Evolutionary conservation across 2,888 invertebrate species (phyloP).

Genomic region (Cheilosia scutellata): DNA sequence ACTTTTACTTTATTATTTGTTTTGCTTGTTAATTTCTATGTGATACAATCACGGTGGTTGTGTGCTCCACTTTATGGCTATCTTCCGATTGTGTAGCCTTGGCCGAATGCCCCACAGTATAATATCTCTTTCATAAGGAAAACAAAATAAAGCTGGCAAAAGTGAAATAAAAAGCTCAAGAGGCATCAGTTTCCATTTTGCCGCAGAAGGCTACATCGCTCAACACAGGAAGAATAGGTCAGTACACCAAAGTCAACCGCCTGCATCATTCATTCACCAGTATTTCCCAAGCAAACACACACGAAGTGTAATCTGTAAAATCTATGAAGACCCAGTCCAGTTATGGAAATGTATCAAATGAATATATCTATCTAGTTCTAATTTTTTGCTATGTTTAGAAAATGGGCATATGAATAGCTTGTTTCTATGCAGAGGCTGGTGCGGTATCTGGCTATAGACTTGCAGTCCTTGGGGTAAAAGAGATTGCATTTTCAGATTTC

Average conservation of each 20-base stretch:
- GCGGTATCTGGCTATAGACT: background rate
- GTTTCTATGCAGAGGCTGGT: background rate
- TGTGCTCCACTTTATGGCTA: conserved; percentile 65
- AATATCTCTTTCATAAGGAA: conserved; percentile 27
- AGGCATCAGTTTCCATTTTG: conserved; percentile 28
- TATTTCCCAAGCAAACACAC: conserved; percentile 70
- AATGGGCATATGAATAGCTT: conserved; percentile 4
- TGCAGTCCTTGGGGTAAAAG: background rate
- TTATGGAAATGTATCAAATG: conserved; percentile 30
- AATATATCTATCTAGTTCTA: background rate
- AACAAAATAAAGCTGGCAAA: background rate
- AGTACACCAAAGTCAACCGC: conserved; percentile 58
- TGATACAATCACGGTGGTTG: conserved; percentile 58
- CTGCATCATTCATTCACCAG: conserved; percentile 68
- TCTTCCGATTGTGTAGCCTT: conserved; percentile 68
- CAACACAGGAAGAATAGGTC: conserved; percentile 46
- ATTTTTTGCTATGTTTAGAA: conserved; percentile 24
- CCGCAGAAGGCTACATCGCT: conserved; percentile 25
- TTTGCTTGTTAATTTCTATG: conserved; percentile 68
- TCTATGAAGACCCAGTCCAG: conserved; percentile 30
- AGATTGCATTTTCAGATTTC: no score
- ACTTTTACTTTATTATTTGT: conserved; percentile 45
- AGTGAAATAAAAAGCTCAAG: conserved; percentile 25
- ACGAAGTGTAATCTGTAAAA: conserved; percentile 72
- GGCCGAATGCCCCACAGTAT: conserved; percentile 72